These are phyloP conservation scores for Harpegnathos saltator DNA, from an alignment of 1,140 invertebrate species.

Conservation along the genomic window DNA sequence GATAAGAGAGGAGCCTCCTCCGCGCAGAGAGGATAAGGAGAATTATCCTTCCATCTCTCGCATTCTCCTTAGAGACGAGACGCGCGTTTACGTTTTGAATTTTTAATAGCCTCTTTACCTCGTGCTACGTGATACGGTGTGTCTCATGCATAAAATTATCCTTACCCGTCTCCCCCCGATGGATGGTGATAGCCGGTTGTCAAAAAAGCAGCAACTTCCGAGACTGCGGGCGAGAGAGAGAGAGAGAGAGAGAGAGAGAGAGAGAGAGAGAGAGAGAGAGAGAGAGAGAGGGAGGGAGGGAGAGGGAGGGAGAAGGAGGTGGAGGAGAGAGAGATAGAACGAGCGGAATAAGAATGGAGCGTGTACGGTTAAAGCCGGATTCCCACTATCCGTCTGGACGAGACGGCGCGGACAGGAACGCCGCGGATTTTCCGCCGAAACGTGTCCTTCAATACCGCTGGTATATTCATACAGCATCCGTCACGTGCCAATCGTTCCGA, in stretches of 20 bases:
- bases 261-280: too few relatives aligned
- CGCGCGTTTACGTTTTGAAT: constrained; percentile 30
- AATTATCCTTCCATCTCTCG: background rate
- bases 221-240: background rate
- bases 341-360: too few relatives aligned
- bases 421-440: too few relatives aligned
- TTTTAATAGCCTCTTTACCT: constrained; percentile 24
- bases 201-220: background rate
- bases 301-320: too few relatives aligned
- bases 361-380: too few relatives aligned
- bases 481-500: too few relatives aligned
- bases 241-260: background rate
- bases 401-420: too few relatives aligned
- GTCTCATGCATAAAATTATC: constrained; percentile 37
- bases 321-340: too few relatives aligned
- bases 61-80: constrained; percentile 2
- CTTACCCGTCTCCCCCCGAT: background rate
- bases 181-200: background rate
- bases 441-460: too few relatives aligned
- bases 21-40: background rate
- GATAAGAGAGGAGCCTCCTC: background rate
- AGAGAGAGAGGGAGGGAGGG: background rate
- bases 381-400: too few relatives aligned
- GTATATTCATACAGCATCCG: too few relatives aligned
- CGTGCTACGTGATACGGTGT: background rate